A percentile compares a stretch with the other conserved stretches of the same genome.
Conservation (phyloP, 2,888 invertebrate genomes). For the Lymantria monacha region DNA sequence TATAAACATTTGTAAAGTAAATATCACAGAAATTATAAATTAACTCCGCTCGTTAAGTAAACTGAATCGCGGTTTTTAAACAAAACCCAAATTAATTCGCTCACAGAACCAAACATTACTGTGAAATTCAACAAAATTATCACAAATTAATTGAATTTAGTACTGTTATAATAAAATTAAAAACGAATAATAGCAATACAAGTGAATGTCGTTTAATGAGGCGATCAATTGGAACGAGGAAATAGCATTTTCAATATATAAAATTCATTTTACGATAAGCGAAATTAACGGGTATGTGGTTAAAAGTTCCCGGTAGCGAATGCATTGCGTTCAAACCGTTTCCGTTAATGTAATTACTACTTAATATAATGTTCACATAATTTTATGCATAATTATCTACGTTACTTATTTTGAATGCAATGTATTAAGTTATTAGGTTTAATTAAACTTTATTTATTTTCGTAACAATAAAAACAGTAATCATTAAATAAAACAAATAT, state of each 20-base stretch:
- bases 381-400: background rate
- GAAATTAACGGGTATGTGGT: slow-evolving; percentile 44
- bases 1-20: background rate
- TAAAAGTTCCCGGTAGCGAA: slow-evolving; percentile 37
- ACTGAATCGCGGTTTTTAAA: slow-evolving; percentile 26
- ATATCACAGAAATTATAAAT: slow-evolving; percentile 7
- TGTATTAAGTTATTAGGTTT: background rate
- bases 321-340: slow-evolving; percentile 40
- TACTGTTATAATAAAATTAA: slow-evolving; percentile 34
- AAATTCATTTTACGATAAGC: slow-evolving; percentile 41
- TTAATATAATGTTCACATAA: slow-evolving; percentile 18
- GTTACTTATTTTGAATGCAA: background rate
- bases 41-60: slow-evolving; percentile 23
- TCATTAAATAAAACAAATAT: too few relatives aligned
- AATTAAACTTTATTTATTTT: too few relatives aligned
- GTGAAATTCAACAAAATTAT: slow-evolving; percentile 27
- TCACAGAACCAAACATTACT: slow-evolving; percentile 24
- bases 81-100: slow-evolving; percentile 35
- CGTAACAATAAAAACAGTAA: too few relatives aligned
- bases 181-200: slow-evolving; percentile 31
- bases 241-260: slow-evolving; percentile 28
- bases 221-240: slow-evolving; percentile 26
- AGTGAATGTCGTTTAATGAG: slow-evolving; percentile 34
- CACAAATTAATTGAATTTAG: slow-evolving; percentile 32
- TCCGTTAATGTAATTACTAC: slow-evolving; percentile 34